Conservation (phyloP, 2,797 vertebrate species). For the Siniperca obscura region DNA sequence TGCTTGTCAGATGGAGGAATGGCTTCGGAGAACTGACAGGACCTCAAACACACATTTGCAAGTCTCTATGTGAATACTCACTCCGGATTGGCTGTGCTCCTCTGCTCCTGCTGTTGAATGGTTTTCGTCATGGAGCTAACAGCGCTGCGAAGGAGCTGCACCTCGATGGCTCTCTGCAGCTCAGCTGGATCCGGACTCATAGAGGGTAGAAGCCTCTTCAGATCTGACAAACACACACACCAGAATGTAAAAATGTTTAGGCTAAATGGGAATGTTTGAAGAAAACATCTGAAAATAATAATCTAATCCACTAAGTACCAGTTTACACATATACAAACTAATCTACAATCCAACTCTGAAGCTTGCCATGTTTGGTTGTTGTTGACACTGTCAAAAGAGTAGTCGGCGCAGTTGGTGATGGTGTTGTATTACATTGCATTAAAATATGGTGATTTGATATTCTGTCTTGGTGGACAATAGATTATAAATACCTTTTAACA, state of each 20-base stretch:
- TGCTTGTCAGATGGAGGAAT: no score
- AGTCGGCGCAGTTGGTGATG: no score
- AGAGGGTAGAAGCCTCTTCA: constrained; percentile 95
- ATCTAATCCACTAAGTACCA: not conserved
- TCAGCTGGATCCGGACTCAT: constrained; percentile 96
- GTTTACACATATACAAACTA: not conserved
- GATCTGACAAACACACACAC: constrained; percentile 82
- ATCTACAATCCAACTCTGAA: not conserved
- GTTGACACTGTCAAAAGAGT: not conserved
- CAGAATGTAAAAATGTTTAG: not conserved
- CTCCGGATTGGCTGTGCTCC: constrained; percentile 89
- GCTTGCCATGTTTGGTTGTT: not conserved
- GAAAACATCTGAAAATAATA: not conserved
- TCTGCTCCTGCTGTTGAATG: constrained; percentile 90
- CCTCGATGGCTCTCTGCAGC: constrained; percentile 97
- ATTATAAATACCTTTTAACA: not conserved
- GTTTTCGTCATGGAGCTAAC: constrained; percentile 89
- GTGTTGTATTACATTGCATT: not conserved
- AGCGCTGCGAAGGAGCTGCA: constrained; percentile 94
- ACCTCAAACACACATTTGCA: not conserved
- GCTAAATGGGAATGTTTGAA: not conserved
- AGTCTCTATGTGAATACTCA: constrained; percentile 78
- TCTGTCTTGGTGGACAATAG: not conserved
- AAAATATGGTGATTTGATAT: not conserved
- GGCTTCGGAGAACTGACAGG: not conserved